Evolutionary conservation across 1,140 invertebrate genomes (phyloP).

Genomic region (Elymnias hypermnestra): DNA sequence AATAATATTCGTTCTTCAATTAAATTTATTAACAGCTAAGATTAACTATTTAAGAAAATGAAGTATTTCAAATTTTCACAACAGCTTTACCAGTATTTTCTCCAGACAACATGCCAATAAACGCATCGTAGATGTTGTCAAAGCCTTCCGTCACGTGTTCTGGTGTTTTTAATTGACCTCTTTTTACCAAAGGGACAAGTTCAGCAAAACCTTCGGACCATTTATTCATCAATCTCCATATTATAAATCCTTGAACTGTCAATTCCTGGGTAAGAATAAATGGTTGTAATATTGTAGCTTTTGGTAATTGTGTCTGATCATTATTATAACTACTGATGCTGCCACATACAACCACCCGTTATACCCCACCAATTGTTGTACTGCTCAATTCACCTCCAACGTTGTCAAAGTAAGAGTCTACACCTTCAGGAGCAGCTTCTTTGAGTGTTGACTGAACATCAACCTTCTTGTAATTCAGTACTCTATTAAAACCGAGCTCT

Average conservation of each 20-base stretch:
- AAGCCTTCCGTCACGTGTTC: slow-evolving; percentile 77
- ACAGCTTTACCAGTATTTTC: slow-evolving; percentile 78
- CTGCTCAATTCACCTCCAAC: slow-evolving; percentile 81
- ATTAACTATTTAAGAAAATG: too few species aligned
- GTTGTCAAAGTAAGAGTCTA: slow-evolving; percentile 80
- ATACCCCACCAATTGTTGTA: slow-evolving; percentile 79
- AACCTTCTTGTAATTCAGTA: slow-evolving; percentile 76
- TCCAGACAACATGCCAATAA: slow-evolving; percentile 76
- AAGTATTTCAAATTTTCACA: slow-evolving; percentile 75
- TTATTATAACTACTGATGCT: slow-evolving; percentile 76
- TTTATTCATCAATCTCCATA: slow-evolving; percentile 25
- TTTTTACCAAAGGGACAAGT: slow-evolving; percentile 69
- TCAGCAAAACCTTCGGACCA: slow-evolving; percentile 67
- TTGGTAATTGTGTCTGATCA: slow-evolving; percentile 27
- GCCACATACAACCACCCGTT: slow-evolving; percentile 77
- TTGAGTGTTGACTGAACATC: slow-evolving; percentile 71
- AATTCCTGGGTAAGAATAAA: slow-evolving; percentile 65
- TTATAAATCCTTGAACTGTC: slow-evolving; percentile 70
- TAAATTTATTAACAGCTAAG: too few species aligned
- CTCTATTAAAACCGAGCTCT: slow-evolving; percentile 75
- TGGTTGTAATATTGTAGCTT: slow-evolving; percentile 69
- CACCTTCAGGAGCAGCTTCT: slow-evolving; percentile 77
- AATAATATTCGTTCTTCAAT: too few species aligned
- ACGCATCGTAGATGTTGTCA: slow-evolving; percentile 77
- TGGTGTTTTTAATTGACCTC: slow-evolving; percentile 73